Evolutionary conservation across 2,888 invertebrate species (phyloP).

Genomic region (Hydraecia micacea): DNA sequence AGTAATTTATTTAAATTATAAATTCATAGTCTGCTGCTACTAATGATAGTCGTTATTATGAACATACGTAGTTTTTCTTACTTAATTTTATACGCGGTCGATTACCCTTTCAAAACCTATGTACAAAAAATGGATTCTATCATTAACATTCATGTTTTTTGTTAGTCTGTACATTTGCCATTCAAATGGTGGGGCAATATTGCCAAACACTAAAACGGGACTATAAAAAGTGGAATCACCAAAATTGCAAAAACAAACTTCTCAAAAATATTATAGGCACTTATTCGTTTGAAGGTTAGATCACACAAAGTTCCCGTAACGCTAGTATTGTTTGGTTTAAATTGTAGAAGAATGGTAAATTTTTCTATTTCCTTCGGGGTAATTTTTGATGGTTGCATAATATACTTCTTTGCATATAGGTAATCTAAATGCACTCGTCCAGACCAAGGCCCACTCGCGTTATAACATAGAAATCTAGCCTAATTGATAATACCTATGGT

Average conservation of each 20-base stretch:
- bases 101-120: constrained; percentile 8
- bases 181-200: constrained; percentile 59
- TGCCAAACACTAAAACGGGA: constrained; percentile 66
- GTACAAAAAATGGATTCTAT: constrained; percentile 7
- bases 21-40: constrained; percentile 1
- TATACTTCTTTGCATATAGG: background rate
- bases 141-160: constrained; percentile 45
- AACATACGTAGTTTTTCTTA: constrained; percentile 1
- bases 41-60: background rate
- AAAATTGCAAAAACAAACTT: constrained; percentile 72
- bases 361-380: background rate
- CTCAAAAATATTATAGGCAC: constrained; percentile 72
- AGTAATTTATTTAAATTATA: constrained; percentile 31
- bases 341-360: constrained; percentile 20
- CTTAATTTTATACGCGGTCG: constrained; percentile 4
- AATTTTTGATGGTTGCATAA: background rate
- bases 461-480: background rate
- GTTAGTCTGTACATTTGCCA: constrained; percentile 28
- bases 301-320: constrained; percentile 67
- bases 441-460: background rate
- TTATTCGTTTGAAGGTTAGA: constrained; percentile 70
- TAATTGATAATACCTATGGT: background rate
- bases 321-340: constrained; percentile 66
- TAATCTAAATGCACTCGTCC: background rate
- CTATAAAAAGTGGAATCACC: constrained; percentile 66